Evolutionary conservation across 1,140 invertebrate species (phyloP).

Genomic region (Leptinotarsa undecemlineata): DNA sequence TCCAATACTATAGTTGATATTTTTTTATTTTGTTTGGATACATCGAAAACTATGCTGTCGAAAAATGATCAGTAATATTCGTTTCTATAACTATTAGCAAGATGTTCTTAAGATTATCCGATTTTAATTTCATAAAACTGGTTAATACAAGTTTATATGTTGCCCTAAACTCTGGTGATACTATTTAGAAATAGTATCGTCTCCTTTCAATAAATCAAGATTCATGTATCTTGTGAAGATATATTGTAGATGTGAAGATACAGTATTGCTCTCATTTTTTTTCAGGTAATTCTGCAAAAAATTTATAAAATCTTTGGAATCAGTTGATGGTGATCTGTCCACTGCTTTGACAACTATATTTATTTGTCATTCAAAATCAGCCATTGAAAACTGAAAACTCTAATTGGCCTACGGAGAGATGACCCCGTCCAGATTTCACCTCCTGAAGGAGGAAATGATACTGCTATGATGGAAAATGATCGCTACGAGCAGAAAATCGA

Average conservation of each 20-base stretch:
- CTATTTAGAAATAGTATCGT: background rate
- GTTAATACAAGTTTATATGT: too few relatives aligned
- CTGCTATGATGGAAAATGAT: too few relatives aligned
- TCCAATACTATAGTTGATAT: background rate
- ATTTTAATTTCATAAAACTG: too few relatives aligned
- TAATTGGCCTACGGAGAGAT: too few relatives aligned
- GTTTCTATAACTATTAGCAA: too few relatives aligned
- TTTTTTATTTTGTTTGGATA: background rate
- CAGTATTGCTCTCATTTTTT: background rate
- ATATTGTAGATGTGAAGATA: background rate
- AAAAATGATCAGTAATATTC: too few relatives aligned
- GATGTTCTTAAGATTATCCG: too few relatives aligned
- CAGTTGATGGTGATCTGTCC: slow-evolving; percentile 8
- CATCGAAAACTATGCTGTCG: background rate
- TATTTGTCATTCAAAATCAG: background rate
- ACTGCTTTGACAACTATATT: slow-evolving; percentile 6
- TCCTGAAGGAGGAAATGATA: too few relatives aligned
- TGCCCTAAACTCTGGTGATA: too few relatives aligned
- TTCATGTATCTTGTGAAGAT: background rate
- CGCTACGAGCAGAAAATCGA: too few relatives aligned
- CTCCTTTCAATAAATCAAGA: background rate
- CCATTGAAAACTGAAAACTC: too few relatives aligned
- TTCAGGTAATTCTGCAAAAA: background rate
- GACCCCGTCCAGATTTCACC: too few relatives aligned
- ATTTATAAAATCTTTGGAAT: background rate